phyloP scores from a whole-genome alignment of 1,140 invertebrate genomes.

The Panagrolaimus sp. region DNA sequence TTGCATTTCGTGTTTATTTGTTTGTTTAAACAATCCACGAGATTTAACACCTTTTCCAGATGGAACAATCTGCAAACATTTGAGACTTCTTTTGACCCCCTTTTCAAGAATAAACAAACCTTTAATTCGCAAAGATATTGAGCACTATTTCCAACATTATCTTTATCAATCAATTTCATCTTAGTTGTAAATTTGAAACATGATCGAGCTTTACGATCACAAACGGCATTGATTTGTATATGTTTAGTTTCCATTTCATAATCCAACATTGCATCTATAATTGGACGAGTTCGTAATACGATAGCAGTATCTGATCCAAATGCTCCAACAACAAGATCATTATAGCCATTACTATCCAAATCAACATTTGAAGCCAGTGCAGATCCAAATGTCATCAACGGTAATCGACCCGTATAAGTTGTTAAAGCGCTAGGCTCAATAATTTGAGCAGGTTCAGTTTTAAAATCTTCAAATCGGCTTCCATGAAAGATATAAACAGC shows the following conservation, averaged over 20 bases:
- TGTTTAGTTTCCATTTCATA: conserved; percentile 36
- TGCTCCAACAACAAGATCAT: conserved; percentile 80
- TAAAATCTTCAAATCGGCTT: conserved; percentile 57
- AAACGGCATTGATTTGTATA: conserved; percentile 42
- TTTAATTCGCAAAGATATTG: conserved; percentile 13
- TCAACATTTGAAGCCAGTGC: conserved; percentile 80
- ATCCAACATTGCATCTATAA: conserved; percentile 38
- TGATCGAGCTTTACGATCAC: neutral
- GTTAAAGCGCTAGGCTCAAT: conserved; percentile 28
- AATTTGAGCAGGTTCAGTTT: conserved; percentile 36
- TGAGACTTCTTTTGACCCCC: neutral
- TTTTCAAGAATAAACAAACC: conserved; percentile 1
- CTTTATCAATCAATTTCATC: neutral
- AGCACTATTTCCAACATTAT: neutral
- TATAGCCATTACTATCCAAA: conserved; percentile 82
- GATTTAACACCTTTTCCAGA: conserved; percentile 34
- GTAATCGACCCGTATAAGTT: neutral
- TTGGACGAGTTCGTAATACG: conserved; percentile 46
- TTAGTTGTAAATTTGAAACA: conserved; percentile 12
- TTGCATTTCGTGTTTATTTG: conserved; percentile 35
- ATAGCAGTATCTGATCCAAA: conserved; percentile 73
- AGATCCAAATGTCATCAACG: conserved; percentile 71
- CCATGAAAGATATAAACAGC: conserved; percentile 81
- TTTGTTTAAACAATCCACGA: conserved; percentile 25
- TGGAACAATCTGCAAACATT: neutral